phyloP scores from a whole-genome alignment of 1,140 invertebrate species.

The Grapholita molesta region DNA sequence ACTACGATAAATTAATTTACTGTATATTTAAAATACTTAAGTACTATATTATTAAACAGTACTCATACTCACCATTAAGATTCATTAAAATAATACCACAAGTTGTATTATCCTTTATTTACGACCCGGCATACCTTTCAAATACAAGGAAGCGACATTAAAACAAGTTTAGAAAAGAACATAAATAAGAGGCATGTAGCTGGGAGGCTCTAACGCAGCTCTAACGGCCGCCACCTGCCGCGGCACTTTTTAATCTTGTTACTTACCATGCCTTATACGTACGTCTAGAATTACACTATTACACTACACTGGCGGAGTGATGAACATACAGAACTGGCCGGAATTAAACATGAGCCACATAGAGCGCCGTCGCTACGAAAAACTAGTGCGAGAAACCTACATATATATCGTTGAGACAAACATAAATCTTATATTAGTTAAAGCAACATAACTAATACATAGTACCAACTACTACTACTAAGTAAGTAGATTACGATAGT shows the following conservation, averaged over 20 bases:
- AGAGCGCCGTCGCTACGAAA: no score
- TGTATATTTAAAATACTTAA: not conserved
- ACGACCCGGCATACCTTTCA: not conserved
- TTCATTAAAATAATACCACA: not conserved
- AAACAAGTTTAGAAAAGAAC: constrained; percentile 11
- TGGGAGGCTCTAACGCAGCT: constrained; percentile 51
- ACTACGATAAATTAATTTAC: no score
- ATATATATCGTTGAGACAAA: no score
- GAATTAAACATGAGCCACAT: not conserved
- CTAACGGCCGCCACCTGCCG: constrained; percentile 66
- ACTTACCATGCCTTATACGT: constrained; percentile 70
- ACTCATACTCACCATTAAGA: not conserved
- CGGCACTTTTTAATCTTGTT: constrained; percentile 71
- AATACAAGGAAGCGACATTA: constrained; percentile 2
- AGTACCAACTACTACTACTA: no score
- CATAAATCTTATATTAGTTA: no score
- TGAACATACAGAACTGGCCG: not conserved
- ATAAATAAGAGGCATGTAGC: constrained; percentile 27
- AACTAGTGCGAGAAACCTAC: no score
- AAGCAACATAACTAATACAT: no score
- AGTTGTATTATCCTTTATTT: constrained; percentile 6
- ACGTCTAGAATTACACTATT: constrained; percentile 70
- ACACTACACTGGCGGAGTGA: constrained; percentile 26
- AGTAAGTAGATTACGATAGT: no score
- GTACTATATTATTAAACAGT: not conserved